A percentile compares a stretch with the other conserved stretches of the same genome.
phyloP scores from a whole-genome alignment of 1,140 invertebrate genomes.

The Anastatus disparis region DNA sequence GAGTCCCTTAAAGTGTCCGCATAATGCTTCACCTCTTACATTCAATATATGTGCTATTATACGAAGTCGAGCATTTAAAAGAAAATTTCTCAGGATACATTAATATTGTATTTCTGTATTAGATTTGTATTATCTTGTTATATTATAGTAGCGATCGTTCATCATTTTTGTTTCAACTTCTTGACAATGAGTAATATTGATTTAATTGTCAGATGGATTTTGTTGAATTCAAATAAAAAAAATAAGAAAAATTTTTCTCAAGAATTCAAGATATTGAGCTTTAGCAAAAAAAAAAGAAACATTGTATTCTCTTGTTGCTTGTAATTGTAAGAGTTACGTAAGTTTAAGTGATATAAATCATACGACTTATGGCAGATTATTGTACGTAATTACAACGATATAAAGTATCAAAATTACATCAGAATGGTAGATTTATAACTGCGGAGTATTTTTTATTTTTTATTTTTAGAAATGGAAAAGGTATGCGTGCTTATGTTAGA shows the following conservation, averaged over 20 bases:
- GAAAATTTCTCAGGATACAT: slow-evolving; percentile 23
- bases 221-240: too few species aligned
- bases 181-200: slow-evolving; percentile 24
- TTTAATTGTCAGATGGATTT: slow-evolving; percentile 10
- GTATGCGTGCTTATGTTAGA: too few species aligned
- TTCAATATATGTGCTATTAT: too few species aligned
- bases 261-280: too few species aligned
- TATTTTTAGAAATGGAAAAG: too few species aligned
- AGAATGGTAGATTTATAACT: background rate
- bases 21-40: background rate
- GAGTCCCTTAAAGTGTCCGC: slow-evolving; percentile 22
- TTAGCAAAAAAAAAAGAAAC: background rate
- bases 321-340: background rate
- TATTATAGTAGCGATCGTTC: slow-evolving; percentile 7
- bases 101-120: too few species aligned
- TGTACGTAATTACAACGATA: slow-evolving; percentile 6
- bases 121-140: too few species aligned
- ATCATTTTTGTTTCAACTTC: slow-evolving; percentile 9
- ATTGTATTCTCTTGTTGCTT: background rate
- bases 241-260: too few species aligned
- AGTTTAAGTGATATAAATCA: too few species aligned
- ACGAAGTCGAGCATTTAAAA: too few species aligned
- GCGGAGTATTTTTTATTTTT: too few species aligned
- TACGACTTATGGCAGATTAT: background rate
- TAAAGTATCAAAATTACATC: background rate